Percentiles rank a stretch among this genome's conserved stretches.
Evolutionary conservation across 2,888 invertebrate species (phyloP).

Genomic region (Galerucella calmariensis): DNA sequence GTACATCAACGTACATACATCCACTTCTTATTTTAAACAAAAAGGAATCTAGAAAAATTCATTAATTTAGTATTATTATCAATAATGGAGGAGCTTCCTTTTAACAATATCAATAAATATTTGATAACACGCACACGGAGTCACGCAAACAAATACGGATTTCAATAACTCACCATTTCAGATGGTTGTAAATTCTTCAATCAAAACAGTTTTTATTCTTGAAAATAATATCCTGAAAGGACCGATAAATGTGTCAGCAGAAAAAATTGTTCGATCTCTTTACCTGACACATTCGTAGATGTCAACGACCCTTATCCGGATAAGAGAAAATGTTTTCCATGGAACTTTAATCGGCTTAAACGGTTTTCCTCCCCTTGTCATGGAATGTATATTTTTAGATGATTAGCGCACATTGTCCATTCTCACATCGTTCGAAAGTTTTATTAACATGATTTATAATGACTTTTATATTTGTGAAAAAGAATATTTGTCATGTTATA

Average conservation of each 20-base stretch:
- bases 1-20: too few species aligned
- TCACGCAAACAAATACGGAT: not conserved
- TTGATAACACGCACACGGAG: not conserved
- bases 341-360: conserved; percentile 4
- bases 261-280: not conserved
- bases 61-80: not conserved
- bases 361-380: not conserved
- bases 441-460: not conserved
- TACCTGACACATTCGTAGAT: too few species aligned
- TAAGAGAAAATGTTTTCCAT: not conserved
- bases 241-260: not conserved
- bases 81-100: not conserved
- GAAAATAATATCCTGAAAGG: not conserved
- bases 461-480: not conserved
- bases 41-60: too few species aligned
- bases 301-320: too few species aligned
- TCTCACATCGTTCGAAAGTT: not conserved
- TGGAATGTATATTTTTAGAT: conserved; percentile 1
- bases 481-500: not conserved
- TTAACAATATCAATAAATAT: not conserved
- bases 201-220: not conserved
- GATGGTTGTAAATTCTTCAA: not conserved
- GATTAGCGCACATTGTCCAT: conserved; percentile 1
- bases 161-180: not conserved
- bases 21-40: too few species aligned